These are phyloP conservation scores for Dryobota labecula DNA, from an alignment of 2,888 invertebrate genomes.

Conservation along the genomic window DNA sequence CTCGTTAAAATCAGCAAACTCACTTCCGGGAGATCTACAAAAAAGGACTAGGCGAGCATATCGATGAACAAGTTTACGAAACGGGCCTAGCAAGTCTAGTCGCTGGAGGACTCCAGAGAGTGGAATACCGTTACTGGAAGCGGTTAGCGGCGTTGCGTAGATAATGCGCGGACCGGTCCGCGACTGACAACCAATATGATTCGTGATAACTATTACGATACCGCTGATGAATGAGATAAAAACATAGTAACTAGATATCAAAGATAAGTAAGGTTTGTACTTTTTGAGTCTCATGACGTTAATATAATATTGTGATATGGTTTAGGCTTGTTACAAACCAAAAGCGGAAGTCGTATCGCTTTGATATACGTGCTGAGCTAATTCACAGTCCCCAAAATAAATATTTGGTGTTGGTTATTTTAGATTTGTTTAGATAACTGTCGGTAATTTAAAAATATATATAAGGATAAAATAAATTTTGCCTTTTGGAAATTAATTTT, in stretches of 20 bases:
- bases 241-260: constrained; percentile 66
- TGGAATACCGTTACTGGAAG: constrained; percentile 83
- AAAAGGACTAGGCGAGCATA: constrained; percentile 76
- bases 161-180: constrained; percentile 83
- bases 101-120: constrained; percentile 77
- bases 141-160: constrained; percentile 81
- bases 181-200: constrained; percentile 75
- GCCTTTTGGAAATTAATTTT: constrained; percentile 25
- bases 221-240: constrained; percentile 70
- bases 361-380: background rate
- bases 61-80: constrained; percentile 81
- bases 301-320: background rate
- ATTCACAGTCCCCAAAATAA: background rate
- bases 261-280: constrained; percentile 27
- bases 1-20: constrained; percentile 52
- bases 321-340: background rate
- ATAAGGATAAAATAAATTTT: constrained; percentile 18
- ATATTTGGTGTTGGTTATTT: background rate
- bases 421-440: background rate
- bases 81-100: constrained; percentile 79
- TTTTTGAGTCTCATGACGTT: constrained; percentile 25
- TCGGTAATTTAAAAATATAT: too few relatives aligned
- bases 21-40: constrained; percentile 75
- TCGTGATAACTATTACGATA: constrained; percentile 75
- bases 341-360: background rate